These are phyloP conservation scores for Pseudochirops cupreus DNA, from an alignment of 2,797 vertebrate genomes.

Conservation along the genomic window DNA sequence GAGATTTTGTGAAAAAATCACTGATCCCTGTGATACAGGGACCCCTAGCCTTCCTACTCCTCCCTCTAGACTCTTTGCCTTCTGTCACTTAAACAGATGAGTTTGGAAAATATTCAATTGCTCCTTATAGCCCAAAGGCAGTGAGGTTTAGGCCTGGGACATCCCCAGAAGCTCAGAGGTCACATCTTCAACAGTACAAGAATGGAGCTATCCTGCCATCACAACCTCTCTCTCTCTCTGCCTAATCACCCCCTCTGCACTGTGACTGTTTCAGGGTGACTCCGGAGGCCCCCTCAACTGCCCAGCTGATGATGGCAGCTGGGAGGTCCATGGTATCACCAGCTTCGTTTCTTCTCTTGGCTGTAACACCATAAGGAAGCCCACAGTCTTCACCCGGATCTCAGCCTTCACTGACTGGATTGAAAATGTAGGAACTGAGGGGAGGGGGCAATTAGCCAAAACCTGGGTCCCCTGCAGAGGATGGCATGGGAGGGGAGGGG, in stretches of 20 bases:
- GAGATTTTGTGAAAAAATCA: neutral
- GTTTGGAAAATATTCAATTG: neutral
- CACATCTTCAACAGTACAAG: neutral
- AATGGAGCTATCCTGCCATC: neutral
- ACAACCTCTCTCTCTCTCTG: neutral
- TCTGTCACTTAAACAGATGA: neutral
- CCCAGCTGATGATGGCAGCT: conserved; percentile 82
- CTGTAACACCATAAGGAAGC: conserved; percentile 90
- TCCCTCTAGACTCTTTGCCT: neutral
- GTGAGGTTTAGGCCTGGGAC: neutral
- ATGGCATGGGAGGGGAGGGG: neutral
- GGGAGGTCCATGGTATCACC: conserved; percentile 92
- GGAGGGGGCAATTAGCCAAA: neutral
- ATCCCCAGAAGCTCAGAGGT: neutral
- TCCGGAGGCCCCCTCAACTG: conserved; percentile 94
- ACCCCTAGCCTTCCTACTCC: neutral
- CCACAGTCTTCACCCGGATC: conserved; percentile 93
- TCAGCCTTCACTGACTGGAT: conserved; percentile 92
- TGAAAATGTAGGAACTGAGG: conserved; percentile 83
- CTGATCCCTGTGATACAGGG: neutral
- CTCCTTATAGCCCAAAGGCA: neutral
- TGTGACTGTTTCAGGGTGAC: conserved; percentile 88
- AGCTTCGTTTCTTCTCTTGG: conserved; percentile 91
- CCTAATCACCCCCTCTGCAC: neutral
- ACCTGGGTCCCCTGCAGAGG: neutral